Conservation (phyloP, 2,113 vertebrate species). For the Acanthisitta chloris region DNA sequence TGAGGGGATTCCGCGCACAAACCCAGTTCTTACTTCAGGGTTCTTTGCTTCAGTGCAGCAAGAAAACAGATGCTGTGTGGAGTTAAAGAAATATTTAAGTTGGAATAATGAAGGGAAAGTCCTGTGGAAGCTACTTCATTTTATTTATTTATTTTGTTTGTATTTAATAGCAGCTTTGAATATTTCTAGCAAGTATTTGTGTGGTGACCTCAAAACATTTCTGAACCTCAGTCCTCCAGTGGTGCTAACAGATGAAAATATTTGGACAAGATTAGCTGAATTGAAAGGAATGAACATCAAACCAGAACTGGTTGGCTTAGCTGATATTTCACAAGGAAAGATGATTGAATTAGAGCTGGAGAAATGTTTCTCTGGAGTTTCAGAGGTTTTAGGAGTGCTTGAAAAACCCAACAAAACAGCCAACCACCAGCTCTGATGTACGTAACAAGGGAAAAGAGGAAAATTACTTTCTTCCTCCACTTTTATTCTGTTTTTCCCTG, state of each 20-base stretch:
- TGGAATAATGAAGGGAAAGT: conserved; percentile 12
- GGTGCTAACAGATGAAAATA: not conserved
- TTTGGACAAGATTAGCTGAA: not conserved
- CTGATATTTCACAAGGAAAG: not conserved
- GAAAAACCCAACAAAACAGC: not conserved
- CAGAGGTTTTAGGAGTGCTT: not conserved
- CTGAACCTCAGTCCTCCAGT: not conserved
- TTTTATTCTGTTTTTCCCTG: not conserved
- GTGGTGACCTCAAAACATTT: not conserved
- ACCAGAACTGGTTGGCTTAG: not conserved
- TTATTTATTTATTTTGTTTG: not conserved
- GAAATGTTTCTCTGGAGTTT: not conserved
- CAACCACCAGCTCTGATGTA: not conserved
- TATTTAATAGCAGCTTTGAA: not conserved
- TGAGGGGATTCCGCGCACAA: not conserved
- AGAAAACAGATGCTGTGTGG: not conserved
- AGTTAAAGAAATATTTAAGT: not conserved
- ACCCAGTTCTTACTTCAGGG: not conserved
- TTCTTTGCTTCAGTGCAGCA: not conserved
- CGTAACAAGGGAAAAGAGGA: not conserved
- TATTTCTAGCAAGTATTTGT: not conserved
- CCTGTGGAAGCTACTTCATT: not conserved
- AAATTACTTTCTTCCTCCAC: conserved; percentile 1
- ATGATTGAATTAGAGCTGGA: not conserved
- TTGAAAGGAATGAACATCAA: not conserved